Conservation (phyloP, 2,888 invertebrate species). For the Eulithis prunata region DNA sequence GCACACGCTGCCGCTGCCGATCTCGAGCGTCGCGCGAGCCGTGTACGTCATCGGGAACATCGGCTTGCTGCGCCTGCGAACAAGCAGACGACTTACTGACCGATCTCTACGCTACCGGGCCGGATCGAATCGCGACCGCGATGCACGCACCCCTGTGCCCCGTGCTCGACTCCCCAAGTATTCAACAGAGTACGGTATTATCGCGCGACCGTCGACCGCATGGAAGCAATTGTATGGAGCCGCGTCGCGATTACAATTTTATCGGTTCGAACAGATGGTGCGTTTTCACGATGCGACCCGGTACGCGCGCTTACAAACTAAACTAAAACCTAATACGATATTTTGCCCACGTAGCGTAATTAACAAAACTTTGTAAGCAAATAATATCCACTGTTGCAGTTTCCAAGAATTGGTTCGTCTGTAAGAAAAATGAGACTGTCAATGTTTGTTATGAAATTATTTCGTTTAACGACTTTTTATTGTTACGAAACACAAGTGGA, state of each 20-base stretch:
- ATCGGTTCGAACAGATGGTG: constrained; percentile 3
- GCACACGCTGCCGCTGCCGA: constrained; percentile 79
- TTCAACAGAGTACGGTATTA: background rate
- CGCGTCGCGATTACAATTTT: too few relatives aligned
- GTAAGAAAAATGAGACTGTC: constrained; percentile 13
- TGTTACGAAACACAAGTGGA: constrained; percentile 4
- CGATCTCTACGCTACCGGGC: constrained; percentile 8
- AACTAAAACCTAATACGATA: constrained; percentile 16
- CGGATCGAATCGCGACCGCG: constrained; percentile 1
- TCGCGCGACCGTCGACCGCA: constrained; percentile 18
- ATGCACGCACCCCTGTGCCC: too few relatives aligned
- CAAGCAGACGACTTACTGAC: constrained; percentile 43
- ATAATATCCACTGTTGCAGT: constrained; percentile 21
- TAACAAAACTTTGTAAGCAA: constrained; percentile 22
- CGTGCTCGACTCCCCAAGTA: background rate
- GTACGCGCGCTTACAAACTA: constrained; percentile 19
- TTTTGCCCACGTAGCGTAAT: constrained; percentile 21
- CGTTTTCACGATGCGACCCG: constrained; percentile 25
- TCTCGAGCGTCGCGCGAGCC: constrained; percentile 81
- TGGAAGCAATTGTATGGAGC: background rate
- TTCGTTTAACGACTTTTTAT: constrained; percentile 1
- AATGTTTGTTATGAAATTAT: constrained; percentile 8
- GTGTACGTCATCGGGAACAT: constrained; percentile 81
- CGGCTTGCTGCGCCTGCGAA: constrained; percentile 76
- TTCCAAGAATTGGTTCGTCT: constrained; percentile 23